phyloP scores from a whole-genome alignment of 2,113 vertebrate genomes.

The Gallinago media region DNA sequence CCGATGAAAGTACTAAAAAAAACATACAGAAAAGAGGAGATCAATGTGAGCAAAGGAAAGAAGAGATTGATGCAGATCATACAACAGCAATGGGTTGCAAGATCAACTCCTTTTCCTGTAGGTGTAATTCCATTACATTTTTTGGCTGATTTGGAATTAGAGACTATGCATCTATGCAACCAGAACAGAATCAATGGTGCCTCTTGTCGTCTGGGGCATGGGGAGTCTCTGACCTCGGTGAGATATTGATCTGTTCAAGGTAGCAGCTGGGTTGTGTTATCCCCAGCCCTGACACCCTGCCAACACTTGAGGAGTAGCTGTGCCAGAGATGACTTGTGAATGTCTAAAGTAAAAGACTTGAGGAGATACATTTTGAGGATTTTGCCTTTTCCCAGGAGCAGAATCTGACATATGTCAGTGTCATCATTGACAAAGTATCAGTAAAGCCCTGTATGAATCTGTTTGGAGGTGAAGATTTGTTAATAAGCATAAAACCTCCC shows the following conservation, averaged over 20 bases:
- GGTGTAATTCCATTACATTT: neutral
- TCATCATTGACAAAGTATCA: neutral
- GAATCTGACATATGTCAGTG: neutral
- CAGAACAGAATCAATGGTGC: neutral
- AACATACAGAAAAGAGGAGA: neutral
- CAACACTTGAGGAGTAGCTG: neutral
- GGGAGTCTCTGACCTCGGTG: neutral
- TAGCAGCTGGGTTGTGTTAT: neutral
- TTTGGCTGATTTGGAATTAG: neutral
- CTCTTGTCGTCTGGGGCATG: neutral
- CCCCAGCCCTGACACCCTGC: neutral
- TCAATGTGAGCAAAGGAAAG: neutral
- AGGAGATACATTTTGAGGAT: neutral
- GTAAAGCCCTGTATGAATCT: neutral
- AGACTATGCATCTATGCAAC: neutral
- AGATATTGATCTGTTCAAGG: neutral
- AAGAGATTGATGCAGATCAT: neutral
- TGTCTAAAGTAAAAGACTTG: neutral
- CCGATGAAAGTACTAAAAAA: neutral
- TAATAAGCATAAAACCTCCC: neutral
- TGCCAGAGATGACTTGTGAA: neutral
- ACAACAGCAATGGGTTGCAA: neutral
- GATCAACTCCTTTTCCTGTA: neutral
- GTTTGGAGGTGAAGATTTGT: neutral
- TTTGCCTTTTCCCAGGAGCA: neutral